phyloP scores from a whole-genome alignment of 2,888 invertebrate species.

The Conops quadrifasciatus region DNA sequence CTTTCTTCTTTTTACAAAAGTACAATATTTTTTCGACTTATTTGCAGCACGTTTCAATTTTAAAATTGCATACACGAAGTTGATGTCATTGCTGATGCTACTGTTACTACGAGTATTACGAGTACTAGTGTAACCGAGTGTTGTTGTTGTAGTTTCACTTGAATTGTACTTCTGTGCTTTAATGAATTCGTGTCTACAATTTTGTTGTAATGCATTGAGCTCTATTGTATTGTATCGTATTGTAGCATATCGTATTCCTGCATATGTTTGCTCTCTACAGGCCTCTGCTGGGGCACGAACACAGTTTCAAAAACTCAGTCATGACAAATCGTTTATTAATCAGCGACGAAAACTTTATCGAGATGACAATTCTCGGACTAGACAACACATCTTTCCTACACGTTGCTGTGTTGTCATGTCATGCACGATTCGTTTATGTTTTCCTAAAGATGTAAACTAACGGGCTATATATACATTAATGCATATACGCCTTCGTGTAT shows the following conservation, averaged over 20 bases:
- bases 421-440: too few relatives aligned
- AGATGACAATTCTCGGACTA: too few relatives aligned
- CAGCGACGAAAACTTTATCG: background rate
- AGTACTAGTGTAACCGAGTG: background rate
- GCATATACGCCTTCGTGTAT: too few relatives aligned
- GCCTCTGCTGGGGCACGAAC: too few relatives aligned
- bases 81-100: background rate
- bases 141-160: background rate
- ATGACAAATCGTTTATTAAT: too few relatives aligned
- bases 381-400: too few relatives aligned
- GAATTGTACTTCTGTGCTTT: conserved; percentile 10
- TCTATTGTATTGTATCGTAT: background rate
- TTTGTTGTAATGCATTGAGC: background rate
- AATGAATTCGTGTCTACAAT: conserved; percentile 24
- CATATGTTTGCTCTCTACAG: too few relatives aligned
- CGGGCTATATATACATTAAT: too few relatives aligned
- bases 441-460: too few relatives aligned
- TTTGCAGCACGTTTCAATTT: conserved; percentile 33
- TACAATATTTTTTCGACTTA: conserved; percentile 9
- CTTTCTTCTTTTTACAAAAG: conserved; percentile 9
- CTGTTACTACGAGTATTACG: background rate
- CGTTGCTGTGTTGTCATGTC: too few relatives aligned
- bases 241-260: too few relatives aligned
- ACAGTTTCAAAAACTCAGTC: too few relatives aligned
- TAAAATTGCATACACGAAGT: conserved; percentile 32